Percentiles rank a stretch among this genome's conserved stretches.
These are phyloP conservation scores for Ormyrus thymus DNA, from an alignment of 2,888 invertebrate species.

Conservation along the genomic window DNA sequence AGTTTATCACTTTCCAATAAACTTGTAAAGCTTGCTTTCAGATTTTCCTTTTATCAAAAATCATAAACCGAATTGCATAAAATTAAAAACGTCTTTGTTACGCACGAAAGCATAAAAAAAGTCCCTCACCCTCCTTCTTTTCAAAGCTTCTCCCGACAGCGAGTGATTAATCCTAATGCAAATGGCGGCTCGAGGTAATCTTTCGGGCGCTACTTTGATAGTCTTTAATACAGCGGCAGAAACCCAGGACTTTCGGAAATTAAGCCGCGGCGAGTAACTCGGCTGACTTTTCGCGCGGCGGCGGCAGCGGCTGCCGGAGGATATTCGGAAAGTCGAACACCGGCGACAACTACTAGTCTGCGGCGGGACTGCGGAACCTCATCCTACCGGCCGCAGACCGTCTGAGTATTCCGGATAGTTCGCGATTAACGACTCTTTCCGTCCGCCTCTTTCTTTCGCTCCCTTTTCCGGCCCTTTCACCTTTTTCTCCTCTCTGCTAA, in stretches of 20 bases:
- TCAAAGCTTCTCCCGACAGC: too few relatives aligned
- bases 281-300: conserved; percentile 18
- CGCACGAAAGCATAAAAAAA: too few relatives aligned
- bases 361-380: conserved; percentile 19
- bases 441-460: not conserved
- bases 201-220: too few relatives aligned
- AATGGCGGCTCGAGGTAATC: too few relatives aligned
- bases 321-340: conserved; percentile 26
- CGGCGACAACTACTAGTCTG: conserved; percentile 28
- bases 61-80: too few relatives aligned
- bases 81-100: too few relatives aligned
- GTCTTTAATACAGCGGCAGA: not conserved
- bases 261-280: conserved; percentile 18
- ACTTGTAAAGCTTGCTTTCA: not conserved
- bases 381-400: not conserved
- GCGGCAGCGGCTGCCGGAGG: not conserved
- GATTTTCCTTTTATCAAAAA: too few relatives aligned
- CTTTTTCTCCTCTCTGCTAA: too few relatives aligned
- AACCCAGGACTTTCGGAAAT: conserved; percentile 14
- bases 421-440: conserved; percentile 21
- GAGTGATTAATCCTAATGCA: too few relatives aligned
- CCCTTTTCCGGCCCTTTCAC: not conserved
- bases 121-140: too few relatives aligned
- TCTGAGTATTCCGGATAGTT: conserved; percentile 8
- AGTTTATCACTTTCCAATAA: not conserved